phyloP scores from a whole-genome alignment of 2,113 vertebrate genomes.

The Cebus imitator region DNA sequence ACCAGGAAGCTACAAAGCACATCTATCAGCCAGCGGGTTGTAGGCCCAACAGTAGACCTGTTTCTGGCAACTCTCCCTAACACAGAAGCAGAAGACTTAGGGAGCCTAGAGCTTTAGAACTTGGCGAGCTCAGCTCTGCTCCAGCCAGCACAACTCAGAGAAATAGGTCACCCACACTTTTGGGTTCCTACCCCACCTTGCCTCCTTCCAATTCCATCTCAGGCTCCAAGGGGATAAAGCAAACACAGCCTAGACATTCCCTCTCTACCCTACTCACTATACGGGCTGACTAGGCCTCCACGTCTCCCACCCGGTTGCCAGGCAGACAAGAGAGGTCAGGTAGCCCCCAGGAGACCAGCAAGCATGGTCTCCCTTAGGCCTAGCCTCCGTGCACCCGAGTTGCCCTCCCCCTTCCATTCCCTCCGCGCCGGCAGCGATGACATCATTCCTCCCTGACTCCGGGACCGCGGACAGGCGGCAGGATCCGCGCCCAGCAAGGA shows the following conservation, averaged over 20 bases:
- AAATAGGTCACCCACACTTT: neutral
- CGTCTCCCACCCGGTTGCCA: neutral
- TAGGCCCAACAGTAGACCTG: neutral
- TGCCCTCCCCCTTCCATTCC: slow-evolving; percentile 61
- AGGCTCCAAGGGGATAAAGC: neutral
- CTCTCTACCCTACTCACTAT: neutral
- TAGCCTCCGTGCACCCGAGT: neutral
- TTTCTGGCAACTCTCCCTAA: slow-evolving; percentile 7
- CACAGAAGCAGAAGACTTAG: neutral
- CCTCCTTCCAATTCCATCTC: neutral
- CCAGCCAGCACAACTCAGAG: neutral
- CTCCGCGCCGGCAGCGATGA: slow-evolving; percentile 66
- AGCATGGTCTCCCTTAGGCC: slow-evolving; percentile 50
- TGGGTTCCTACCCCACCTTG: neutral
- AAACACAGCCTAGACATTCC: neutral
- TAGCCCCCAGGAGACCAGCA: neutral
- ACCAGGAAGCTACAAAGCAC: slow-evolving; percentile 25
- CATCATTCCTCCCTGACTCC: slow-evolving; percentile 78
- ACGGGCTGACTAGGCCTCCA: neutral
- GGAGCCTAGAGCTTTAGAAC: slow-evolving; percentile 34
- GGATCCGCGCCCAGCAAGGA: slow-evolving; percentile 53
- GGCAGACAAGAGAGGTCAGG: neutral
- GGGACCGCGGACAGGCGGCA: slow-evolving; percentile 43
- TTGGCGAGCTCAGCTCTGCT: slow-evolving; percentile 28
- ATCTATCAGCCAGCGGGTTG: neutral